Percentiles rank a stretch among this genome's conserved stretches.
Conservation (phyloP, 2,888 invertebrate species). For the Athalia rosae region DNA sequence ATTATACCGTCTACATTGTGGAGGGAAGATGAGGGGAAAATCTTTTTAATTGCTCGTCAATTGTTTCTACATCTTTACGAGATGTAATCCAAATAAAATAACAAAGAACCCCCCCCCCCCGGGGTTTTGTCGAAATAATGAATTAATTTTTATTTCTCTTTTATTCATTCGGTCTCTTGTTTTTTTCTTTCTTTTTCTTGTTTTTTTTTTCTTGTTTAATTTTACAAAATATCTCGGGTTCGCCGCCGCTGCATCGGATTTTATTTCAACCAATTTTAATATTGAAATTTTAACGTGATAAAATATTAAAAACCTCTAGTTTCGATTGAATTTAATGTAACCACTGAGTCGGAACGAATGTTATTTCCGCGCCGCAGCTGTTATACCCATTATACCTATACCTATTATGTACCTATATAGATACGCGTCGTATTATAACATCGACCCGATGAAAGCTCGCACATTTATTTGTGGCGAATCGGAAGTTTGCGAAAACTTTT, state of each 20-base stretch:
- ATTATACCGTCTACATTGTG: not conserved
- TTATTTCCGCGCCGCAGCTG: constrained; percentile 33
- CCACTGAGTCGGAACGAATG: constrained; percentile 23
- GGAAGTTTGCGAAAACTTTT: constrained; percentile 44
- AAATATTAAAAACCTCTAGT: constrained; percentile 33
- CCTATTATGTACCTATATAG: too few relatives aligned
- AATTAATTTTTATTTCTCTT: not conserved
- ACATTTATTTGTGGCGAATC: constrained; percentile 44
- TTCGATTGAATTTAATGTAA: constrained; percentile 38
- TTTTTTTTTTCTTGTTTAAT: too few relatives aligned
- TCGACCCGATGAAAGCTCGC: constrained; percentile 7
- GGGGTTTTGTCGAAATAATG: constrained; percentile 23
- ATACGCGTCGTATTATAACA: not conserved
- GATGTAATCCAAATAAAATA: constrained; percentile 39
- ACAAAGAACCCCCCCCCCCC: too few relatives aligned
- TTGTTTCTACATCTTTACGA: not conserved
- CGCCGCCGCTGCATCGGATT: not conserved
- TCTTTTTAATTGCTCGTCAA: constrained; percentile 32
- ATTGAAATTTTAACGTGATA: constrained; percentile 32
- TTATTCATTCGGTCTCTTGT: too few relatives aligned
- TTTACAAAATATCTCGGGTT: too few relatives aligned
- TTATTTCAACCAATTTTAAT: constrained; percentile 41
- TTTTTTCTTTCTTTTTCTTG: too few relatives aligned
- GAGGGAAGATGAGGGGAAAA: not conserved
- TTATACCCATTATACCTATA: not conserved